Conservation (phyloP, 2,888 invertebrate genomes). For the Syritta pipiens region DNA sequence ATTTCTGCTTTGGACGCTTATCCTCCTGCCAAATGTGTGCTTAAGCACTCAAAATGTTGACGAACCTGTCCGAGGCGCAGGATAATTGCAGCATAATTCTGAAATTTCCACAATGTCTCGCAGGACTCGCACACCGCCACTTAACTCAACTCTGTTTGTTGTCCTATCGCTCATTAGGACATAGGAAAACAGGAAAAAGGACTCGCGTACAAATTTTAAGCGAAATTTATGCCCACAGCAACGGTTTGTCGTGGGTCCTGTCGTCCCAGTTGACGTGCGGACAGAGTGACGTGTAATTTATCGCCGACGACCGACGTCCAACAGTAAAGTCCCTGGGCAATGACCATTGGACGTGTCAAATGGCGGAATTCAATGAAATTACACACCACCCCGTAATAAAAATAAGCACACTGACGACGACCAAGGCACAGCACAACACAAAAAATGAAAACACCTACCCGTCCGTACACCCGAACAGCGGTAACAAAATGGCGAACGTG, state of each 20-base stretch:
- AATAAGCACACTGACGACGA: constrained; percentile 26
- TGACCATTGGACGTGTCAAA: constrained; percentile 58
- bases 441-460: too few relatives aligned
- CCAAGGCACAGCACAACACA: not conserved
- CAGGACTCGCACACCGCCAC: too few relatives aligned
- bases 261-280: constrained; percentile 34
- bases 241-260: too few relatives aligned
- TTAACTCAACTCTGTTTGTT: too few relatives aligned
- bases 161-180: not conserved
- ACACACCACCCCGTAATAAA: constrained; percentile 40
- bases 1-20: constrained; percentile 12
- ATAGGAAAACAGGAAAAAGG: not conserved
- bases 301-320: constrained; percentile 24
- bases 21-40: constrained; percentile 6
- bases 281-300: constrained; percentile 60
- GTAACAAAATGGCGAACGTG: constrained; percentile 43
- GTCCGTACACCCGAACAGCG: not conserved
- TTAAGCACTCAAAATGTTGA: constrained; percentile 34
- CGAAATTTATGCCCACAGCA: constrained; percentile 20
- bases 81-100: constrained; percentile 35
- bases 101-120: constrained; percentile 16
- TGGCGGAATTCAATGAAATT: constrained; percentile 49
- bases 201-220: not conserved
- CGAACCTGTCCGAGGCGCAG: constrained; percentile 32
- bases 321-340: constrained; percentile 39